Base-by-base conservation (phyloP, 2,888 invertebrate genomes). In the Drosophila meridionalis region DNA sequence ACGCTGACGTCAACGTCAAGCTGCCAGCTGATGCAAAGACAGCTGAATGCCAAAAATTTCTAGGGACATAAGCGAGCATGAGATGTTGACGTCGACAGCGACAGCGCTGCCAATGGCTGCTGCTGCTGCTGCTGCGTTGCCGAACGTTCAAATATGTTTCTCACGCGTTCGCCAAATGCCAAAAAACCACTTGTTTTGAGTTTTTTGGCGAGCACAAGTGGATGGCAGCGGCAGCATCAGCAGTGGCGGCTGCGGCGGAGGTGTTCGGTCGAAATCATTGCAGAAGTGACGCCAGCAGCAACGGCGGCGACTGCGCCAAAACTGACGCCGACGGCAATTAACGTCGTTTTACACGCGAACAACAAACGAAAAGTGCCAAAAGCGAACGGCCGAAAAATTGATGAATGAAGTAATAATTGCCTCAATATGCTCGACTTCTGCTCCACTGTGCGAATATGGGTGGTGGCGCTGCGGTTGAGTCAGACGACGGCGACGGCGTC, bases 371-470 rank as follows among this genome's bases (percentile, higher is more conserved):
- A 73, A 64, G 26, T 63, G 48, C 50, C 40, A 70, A 70, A 74
- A 68, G 58, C 56, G 62, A 70, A 67, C 32, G 55, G 61, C 58
- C 42, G 12, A 63, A 69, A 69, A 73, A 75, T 77, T 85, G 80
- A 88, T 86, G 78, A 88, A 88, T 88, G 81, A 79, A 85, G 73
- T 80, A 80, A 86, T 78, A 73, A 73, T 75, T 71, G 76, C 60
- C 58, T 59, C 61, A 73, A 73, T 66, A 77, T 69, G 69, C 36
- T 59, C 20, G 50, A 73, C 48, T 78, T 83, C 48, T 65, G 82
- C 57, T 70, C 83, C 87, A 85, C 89, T 85, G 88, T 87, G 81
- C 88, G 57, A 81, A 72, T 66, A 78, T 83, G 85, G 87, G 87
- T 87, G 88, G 87, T 83, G 85, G 75, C 82, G 73, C 68, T 68